These are phyloP conservation scores for Etia nguti DNA, from an alignment of 2,113 vertebrate species.

Conservation along the genomic window DNA sequence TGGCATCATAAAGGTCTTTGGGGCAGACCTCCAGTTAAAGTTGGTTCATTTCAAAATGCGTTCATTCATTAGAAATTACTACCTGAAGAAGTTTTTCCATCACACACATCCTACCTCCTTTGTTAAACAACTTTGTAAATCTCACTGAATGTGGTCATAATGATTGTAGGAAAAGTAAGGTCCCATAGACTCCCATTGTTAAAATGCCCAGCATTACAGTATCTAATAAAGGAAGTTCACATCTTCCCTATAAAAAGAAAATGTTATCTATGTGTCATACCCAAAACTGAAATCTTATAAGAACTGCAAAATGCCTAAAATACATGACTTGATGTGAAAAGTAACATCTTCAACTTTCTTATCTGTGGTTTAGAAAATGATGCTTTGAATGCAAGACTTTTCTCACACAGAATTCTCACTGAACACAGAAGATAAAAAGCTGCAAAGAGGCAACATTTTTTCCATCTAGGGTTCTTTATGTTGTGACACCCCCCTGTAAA, in stretches of 20 bases:
- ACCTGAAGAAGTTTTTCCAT: background rate
- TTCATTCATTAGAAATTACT: background rate
- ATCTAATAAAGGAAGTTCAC: background rate
- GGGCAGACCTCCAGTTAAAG: background rate
- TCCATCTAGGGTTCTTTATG: background rate
- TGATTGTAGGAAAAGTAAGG: background rate
- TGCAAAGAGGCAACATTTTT: accelerated
- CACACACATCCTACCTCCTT: background rate
- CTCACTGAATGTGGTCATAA: background rate
- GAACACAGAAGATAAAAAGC: background rate
- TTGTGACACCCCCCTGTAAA: background rate
- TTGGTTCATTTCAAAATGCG: background rate
- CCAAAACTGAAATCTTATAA: background rate
- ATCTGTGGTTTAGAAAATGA: background rate
- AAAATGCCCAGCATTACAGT: background rate
- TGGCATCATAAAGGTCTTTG: background rate
- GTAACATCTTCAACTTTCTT: background rate
- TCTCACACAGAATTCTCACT: background rate
- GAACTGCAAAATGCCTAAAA: background rate
- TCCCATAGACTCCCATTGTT: background rate
- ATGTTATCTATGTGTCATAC: background rate
- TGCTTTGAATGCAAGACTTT: background rate
- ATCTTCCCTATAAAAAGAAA: background rate
- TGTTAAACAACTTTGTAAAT: background rate
- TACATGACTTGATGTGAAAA: background rate